phyloP scores from a whole-genome alignment of 2,797 vertebrate genomes.

The Macroramphosus scolopax region DNA sequence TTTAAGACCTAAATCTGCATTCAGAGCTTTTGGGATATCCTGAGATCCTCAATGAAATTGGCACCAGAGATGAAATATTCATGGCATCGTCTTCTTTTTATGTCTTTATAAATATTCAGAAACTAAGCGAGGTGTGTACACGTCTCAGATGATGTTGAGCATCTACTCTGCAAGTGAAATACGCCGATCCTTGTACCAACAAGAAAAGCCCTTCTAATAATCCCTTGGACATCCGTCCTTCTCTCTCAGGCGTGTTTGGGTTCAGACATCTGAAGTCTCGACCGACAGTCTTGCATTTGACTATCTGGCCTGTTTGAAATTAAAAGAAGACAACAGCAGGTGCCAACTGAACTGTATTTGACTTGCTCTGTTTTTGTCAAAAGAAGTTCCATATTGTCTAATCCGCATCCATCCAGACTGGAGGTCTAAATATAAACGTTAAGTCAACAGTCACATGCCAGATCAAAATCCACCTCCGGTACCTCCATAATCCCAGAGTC shows the following conservation, averaged over 20 bases:
- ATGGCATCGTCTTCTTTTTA: too few species aligned
- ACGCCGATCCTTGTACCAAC: too few species aligned
- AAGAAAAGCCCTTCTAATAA: too few species aligned
- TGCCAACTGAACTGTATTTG: too few species aligned
- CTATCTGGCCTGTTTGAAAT: too few species aligned
- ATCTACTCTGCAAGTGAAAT: slow-evolving; percentile 3
- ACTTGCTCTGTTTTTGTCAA: slow-evolving; percentile 20
- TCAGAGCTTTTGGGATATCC: slow-evolving; percentile 34
- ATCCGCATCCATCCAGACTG: slow-evolving; percentile 48
- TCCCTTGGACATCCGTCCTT: too few species aligned
- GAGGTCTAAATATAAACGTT: slow-evolving; percentile 29
- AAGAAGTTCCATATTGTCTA: slow-evolving; percentile 35
- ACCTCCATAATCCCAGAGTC: slow-evolving; percentile 33
- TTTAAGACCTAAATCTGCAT: slow-evolving; percentile 40
- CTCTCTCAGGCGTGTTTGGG: too few species aligned
- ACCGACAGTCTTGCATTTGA: too few species aligned
- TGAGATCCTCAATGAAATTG: slow-evolving; percentile 33
- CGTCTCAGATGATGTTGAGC: too few species aligned
- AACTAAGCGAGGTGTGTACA: too few species aligned
- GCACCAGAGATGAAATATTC: slow-evolving; percentile 20
- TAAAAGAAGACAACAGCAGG: slow-evolving; percentile 23
- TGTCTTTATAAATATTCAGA: too few species aligned
- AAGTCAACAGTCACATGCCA: slow-evolving; percentile 37
- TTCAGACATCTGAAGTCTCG: not conserved
- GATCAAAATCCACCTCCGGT: slow-evolving; percentile 40